phyloP scores from a whole-genome alignment of 2,113 vertebrate species.

The Etia nguti region DNA sequence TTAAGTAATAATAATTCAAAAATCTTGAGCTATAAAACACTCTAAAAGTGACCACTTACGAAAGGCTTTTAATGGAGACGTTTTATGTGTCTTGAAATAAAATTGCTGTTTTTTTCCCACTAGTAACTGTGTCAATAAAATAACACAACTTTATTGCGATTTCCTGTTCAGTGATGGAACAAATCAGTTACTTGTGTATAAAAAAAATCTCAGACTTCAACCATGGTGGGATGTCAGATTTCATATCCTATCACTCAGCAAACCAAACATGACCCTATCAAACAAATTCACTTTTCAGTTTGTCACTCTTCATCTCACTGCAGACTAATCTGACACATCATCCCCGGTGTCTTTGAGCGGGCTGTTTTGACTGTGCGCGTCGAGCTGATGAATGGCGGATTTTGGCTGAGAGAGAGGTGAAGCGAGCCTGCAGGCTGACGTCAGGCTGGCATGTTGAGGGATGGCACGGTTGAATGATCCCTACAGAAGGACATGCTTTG shows the following conservation, averaged over 20 bases:
- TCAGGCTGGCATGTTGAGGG: slow-evolving; percentile 44
- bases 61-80: background rate
- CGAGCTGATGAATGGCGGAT: background rate
- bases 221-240: background rate
- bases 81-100: background rate
- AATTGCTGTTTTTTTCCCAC: background rate
- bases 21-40: background rate
- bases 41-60: background rate
- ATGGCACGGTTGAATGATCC: slow-evolving; percentile 10
- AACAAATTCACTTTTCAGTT: background rate
- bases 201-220: background rate
- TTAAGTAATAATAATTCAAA: background rate
- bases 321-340: background rate
- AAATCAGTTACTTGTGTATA: background rate
- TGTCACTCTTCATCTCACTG: slow-evolving; percentile 2
- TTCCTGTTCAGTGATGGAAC: background rate
- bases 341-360: background rate
- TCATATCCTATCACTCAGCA: slow-evolving; percentile 13
- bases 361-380: slow-evolving; percentile 7
- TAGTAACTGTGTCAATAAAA: background rate
- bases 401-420: background rate
- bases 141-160: background rate
- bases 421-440: slow-evolving; percentile 39
- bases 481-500: slow-evolving; percentile 49
- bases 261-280: background rate